These are phyloP conservation scores for Festucalex cinctus DNA, from an alignment of 2,113 vertebrate genomes.

Conservation along the genomic window DNA sequence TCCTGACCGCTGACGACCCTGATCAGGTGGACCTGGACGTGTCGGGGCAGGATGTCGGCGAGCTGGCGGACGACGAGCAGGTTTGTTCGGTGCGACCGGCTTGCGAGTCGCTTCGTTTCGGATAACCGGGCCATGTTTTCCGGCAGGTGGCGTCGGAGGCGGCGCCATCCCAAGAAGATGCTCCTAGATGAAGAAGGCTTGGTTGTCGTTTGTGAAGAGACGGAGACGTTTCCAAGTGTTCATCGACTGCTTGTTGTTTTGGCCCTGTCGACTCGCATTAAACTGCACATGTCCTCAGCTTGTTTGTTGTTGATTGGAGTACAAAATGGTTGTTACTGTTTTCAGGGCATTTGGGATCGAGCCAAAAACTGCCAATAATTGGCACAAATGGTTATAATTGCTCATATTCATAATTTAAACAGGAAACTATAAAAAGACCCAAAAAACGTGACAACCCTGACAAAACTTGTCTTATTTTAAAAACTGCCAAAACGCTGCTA, in stretches of 20 bases:
- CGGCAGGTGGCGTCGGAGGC: constrained; percentile 58
- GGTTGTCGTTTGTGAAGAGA: neutral
- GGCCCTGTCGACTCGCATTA: neutral
- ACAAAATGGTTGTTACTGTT: neutral
- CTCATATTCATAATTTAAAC: too few relatives aligned
- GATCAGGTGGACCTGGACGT: constrained; percentile 58
- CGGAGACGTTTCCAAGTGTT: neutral
- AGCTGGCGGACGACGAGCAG: constrained; percentile 65
- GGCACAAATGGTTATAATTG: too few relatives aligned
- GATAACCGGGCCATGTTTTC: neutral
- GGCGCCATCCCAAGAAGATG: constrained; percentile 43
- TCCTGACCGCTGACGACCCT: constrained; percentile 76
- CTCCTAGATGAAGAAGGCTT: constrained; percentile 45
- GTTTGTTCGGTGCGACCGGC: constrained; percentile 27
- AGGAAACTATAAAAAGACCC: too few relatives aligned
- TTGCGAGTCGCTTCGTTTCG: neutral
- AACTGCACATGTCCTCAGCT: neutral
- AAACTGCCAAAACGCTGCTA: too few relatives aligned
- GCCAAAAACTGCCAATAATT: too few relatives aligned
- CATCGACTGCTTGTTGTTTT: neutral
- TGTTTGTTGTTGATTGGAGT: neutral
- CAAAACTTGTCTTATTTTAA: too few relatives aligned
- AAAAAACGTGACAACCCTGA: too few relatives aligned
- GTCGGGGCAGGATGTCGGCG: constrained; percentile 57
- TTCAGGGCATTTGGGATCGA: neutral